Percentiles rank a stretch among this genome's conserved stretches.
Conservation (phyloP, 1,140 invertebrate genomes). For the Harlomillsia oculata region DNA sequence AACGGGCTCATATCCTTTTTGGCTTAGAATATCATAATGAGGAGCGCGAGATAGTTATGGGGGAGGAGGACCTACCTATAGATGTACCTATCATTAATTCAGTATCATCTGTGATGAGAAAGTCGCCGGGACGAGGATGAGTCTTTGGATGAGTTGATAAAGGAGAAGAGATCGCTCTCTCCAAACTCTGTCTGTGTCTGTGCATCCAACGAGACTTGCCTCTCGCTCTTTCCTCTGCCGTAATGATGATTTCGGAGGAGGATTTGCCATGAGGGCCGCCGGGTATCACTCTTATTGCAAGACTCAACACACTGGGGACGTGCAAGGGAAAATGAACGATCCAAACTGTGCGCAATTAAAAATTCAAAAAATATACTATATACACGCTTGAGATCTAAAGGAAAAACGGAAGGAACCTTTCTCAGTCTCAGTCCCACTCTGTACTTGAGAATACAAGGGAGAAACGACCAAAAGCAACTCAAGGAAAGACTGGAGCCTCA, state of each 20-base stretch:
- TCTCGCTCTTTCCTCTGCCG: conserved; percentile 6
- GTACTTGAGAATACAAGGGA: neutral
- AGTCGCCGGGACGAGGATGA: conserved; percentile 13
- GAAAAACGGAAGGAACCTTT: neutral
- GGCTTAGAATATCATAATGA: conserved; percentile 28
- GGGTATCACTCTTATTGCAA: conserved; percentile 26
- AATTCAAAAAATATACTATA: conserved; percentile 35
- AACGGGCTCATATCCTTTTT: conserved; percentile 28
- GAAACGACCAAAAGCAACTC: neutral
- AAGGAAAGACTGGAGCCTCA: conserved; percentile 6
- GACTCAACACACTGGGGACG: conserved; percentile 25
- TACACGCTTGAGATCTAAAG: neutral
- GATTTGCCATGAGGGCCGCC: conserved; percentile 24
- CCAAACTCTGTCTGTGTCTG: neutral
- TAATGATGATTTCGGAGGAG: conserved; percentile 29
- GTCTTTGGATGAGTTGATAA: conserved; percentile 23
- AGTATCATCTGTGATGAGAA: conserved; percentile 24
- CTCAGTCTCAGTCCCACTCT: neutral
- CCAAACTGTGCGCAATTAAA: conserved; percentile 34
- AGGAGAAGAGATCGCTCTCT: conserved; percentile 20
- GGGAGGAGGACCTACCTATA: conserved; percentile 15
- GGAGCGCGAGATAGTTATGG: conserved; percentile 25
- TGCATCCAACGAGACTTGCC: neutral
- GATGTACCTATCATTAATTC: conserved; percentile 34
- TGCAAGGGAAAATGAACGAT: conserved; percentile 25